Percentiles rank a stretch among this genome's conserved stretches.
phyloP scores from a whole-genome alignment of 2,888 invertebrate genomes.

The Tenodera sinensis region DNA sequence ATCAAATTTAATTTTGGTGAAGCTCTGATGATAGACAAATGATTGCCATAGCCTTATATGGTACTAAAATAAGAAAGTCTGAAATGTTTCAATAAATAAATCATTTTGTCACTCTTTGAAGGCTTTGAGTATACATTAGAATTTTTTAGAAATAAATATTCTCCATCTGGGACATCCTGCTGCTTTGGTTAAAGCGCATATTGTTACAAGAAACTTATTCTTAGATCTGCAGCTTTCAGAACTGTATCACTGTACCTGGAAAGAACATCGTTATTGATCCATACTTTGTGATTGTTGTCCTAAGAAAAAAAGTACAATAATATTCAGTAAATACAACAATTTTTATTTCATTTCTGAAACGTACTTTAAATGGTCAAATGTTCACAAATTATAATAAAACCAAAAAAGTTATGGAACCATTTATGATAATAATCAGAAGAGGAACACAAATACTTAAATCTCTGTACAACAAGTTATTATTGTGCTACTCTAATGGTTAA shows the following conservation, averaged over 20 bases:
- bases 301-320: background rate
- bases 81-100: background rate
- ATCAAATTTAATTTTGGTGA: background rate
- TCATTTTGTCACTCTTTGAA: background rate
- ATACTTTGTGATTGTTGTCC: background rate
- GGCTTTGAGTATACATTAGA: background rate
- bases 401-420: background rate
- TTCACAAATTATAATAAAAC: background rate
- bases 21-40: background rate
- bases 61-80: background rate
- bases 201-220: background rate
- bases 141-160: background rate
- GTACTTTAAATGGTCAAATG: background rate
- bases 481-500: too few relatives aligned
- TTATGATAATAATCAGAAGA: background rate
- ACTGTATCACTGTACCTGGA: background rate
- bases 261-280: background rate
- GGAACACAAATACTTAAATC: background rate
- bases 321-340: background rate
- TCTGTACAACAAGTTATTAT: background rate
- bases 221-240: background rate
- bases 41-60: background rate
- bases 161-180: background rate
- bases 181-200: too few relatives aligned
- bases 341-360: background rate